Evolutionary conservation across 2,797 vertebrate species (phyloP), one percentile per base, ranked within the genome.

Genomic region (Thunnus albacares): DNA sequence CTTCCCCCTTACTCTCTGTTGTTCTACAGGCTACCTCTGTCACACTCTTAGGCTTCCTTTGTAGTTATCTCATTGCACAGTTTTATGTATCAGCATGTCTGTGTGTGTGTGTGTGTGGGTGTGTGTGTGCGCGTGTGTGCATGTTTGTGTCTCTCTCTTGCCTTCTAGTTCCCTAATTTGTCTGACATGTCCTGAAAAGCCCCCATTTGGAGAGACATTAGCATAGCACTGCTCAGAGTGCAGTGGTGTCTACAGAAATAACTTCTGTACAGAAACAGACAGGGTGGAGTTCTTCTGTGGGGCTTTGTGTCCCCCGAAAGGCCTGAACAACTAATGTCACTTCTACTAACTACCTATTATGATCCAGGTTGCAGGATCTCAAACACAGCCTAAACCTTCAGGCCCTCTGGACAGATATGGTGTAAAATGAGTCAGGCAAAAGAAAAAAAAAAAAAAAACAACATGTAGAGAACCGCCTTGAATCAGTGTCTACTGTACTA

Each of bases 121-220:
- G 49, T 74, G 61, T 47, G n/a, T 71, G 55, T 41, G n/a, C 35
- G 13, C 45, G 52, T 52, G 62, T 1, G 38, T 55, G 56, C 51
- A 41, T 51, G 63, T 82, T 75, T 87, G 70, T 66, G 74, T 82
- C 53, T 47, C 71, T 72, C 35, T 61, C 69, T 76, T 17, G 18
- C 75, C 84, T 83, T 89, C 69, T 74, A 64, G 68, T 78, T 84
- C 55, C 71, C 71, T 84, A 78, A 92, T 91, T 87, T 83, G 73
- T 84, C 74, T 86, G 88, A 89, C 89, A 87, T 82, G 79, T 89
- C 89, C 86, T 77, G 71, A 83, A 90, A 86, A 86, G 72, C 62
- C 89, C 85, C 72, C 72, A 59, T 85, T 87, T 82, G 71, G 57
- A 77, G 71, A 74, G 75, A 71, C 61, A 77, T 82, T 76, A 81